phyloP scores from a whole-genome alignment of 2,797 vertebrate genomes.

The Sebastes nivosus region DNA sequence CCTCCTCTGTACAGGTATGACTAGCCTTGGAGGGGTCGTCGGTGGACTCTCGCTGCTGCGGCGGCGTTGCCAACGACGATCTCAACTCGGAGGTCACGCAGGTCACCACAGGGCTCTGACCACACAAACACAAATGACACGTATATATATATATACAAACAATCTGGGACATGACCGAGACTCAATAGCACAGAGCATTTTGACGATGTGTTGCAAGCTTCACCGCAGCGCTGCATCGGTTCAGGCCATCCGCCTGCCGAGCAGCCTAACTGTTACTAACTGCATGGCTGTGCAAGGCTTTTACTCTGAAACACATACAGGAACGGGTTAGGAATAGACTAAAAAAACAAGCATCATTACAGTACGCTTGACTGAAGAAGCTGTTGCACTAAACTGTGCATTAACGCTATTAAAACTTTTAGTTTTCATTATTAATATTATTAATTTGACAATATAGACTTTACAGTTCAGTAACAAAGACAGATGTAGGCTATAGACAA shows the following conservation, averaged over 20 bases:
- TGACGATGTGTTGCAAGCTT: not conserved
- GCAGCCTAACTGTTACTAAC: not conserved
- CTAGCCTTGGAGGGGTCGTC: slow-evolving; percentile 93
- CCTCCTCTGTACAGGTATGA: slow-evolving; percentile 86
- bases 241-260: not conserved
- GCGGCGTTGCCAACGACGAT: slow-evolving; percentile 80
- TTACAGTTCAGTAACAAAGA: not conserved
- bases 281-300: slow-evolving; percentile 32
- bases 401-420: not conserved
- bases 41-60: slow-evolving; percentile 80
- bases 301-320: not conserved
- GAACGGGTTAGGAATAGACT: not conserved
- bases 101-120: slow-evolving; percentile 84
- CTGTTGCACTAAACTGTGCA: slow-evolving; percentile 9
- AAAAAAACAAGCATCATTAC: not conserved
- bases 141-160: not conserved
- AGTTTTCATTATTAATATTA: not conserved
- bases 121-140: not conserved
- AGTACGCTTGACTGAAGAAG: not conserved
- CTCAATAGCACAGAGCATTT: slow-evolving; percentile 3
- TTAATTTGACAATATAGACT: not conserved
- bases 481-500: not conserved
- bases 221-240: not conserved
- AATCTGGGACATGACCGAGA: not conserved
- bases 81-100: slow-evolving; percentile 88